A percentile compares a stretch with the other conserved stretches of the same genome.
These are phyloP conservation scores for Trachelus stipa DNA, from an alignment of 2,888 invertebrate genomes.

Conservation along the genomic window DNA sequence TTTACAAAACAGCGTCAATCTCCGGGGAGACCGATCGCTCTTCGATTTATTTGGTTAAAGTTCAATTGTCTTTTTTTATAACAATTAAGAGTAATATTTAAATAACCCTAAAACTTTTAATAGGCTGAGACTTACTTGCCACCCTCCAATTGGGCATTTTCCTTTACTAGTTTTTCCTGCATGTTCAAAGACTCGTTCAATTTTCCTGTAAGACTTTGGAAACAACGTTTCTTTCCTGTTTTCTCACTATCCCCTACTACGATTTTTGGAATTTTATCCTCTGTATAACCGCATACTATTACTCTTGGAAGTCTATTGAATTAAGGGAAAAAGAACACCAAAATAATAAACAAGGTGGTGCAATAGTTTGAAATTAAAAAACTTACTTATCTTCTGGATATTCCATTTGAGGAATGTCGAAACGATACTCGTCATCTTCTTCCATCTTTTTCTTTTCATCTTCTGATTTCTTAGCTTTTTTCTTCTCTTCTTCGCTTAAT, in stretches of 20 bases:
- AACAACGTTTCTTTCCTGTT: slow-evolving; percentile 52
- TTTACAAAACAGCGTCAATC: slow-evolving; percentile 20
- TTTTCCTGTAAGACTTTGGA: slow-evolving; percentile 68
- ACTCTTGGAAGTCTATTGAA: slow-evolving; percentile 66
- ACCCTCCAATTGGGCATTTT: slow-evolving; percentile 77
- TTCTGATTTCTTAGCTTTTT: slow-evolving; percentile 1
- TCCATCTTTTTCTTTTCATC: slow-evolving; percentile 12
- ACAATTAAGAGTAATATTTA: slow-evolving; percentile 11
- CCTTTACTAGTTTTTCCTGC: slow-evolving; percentile 76
- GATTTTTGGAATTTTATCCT: slow-evolving; percentile 70
- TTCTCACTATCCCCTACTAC: slow-evolving; percentile 68
- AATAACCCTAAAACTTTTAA: slow-evolving; percentile 1
- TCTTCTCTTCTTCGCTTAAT: slow-evolving; percentile 31
- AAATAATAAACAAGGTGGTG: not conserved
- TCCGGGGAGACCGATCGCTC: slow-evolving; percentile 17
- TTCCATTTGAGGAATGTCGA: slow-evolving; percentile 50
- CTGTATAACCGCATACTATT: slow-evolving; percentile 69
- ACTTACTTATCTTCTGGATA: slow-evolving; percentile 58
- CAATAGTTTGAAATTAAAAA: slow-evolving; percentile 3
- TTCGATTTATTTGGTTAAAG: slow-evolving; percentile 25
- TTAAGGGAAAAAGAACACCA: not conserved
- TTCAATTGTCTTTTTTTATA: slow-evolving; percentile 13
- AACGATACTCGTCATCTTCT: slow-evolving; percentile 31
- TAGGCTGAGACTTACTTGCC: slow-evolving; percentile 69
- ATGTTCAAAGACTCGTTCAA: slow-evolving; percentile 75